Evolutionary conservation across 1,140 invertebrate genomes (phyloP).

Genomic region (Lordiphosa stackelbergi): DNA sequence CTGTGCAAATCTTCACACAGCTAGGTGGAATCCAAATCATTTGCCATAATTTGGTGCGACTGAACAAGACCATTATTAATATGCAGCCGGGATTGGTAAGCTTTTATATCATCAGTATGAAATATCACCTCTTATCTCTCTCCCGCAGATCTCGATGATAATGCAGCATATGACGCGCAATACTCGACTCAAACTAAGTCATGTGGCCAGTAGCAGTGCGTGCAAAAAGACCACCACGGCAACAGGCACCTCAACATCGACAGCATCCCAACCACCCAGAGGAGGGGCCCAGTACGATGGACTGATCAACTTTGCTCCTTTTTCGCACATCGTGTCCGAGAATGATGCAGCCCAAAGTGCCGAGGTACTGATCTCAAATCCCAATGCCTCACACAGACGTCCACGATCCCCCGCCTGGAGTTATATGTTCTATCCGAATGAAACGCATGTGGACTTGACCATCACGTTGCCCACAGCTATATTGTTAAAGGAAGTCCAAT

Average conservation of each 20-base stretch:
- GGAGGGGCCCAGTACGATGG: slow-evolving; percentile 80
- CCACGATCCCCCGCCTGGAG: slow-evolving; percentile 93
- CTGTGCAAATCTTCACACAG: slow-evolving; percentile 82
- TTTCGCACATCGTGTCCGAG: slow-evolving; percentile 87
- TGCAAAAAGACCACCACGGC: slow-evolving; percentile 52
- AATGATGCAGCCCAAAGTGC: slow-evolving; percentile 92
- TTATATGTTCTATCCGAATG: slow-evolving; percentile 95
- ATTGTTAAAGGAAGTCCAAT: slow-evolving; percentile 90
- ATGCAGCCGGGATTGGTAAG: slow-evolving; percentile 77
- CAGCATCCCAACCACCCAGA: slow-evolving; percentile 39
- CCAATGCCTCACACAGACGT: slow-evolving; percentile 86
- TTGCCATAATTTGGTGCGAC: slow-evolving; percentile 81
- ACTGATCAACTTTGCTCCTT: slow-evolving; percentile 91
- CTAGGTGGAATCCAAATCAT: slow-evolving; percentile 81
- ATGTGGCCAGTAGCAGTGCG: slow-evolving; percentile 31
- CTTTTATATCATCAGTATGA: not conserved
- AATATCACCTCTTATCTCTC: too few relatives aligned
- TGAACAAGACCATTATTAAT: slow-evolving; percentile 78
- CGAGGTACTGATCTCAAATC: slow-evolving; percentile 89
- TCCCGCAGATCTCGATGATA: slow-evolving; percentile 78
- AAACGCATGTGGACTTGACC: slow-evolving; percentile 90
- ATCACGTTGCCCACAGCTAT: slow-evolving; percentile 93
- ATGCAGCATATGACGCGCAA: slow-evolving; percentile 83
- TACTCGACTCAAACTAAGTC: slow-evolving; percentile 60
- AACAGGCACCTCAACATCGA: slow-evolving; percentile 26